Evolutionary conservation across 1,140 invertebrate genomes (phyloP), one percentile per base, ranked within the genome.

Genomic region (Helicoverpa armigera): DNA sequence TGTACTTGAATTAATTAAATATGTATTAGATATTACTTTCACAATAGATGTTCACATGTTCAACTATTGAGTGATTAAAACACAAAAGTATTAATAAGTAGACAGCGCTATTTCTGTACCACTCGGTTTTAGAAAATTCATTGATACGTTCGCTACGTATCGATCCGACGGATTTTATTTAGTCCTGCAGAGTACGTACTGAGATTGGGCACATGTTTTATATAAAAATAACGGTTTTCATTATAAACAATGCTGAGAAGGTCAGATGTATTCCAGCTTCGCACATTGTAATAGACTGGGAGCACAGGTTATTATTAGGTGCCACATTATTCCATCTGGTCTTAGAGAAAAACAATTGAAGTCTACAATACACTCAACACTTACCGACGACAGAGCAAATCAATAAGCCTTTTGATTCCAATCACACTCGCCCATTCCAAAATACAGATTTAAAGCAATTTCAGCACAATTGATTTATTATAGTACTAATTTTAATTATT

Each of bases 141-240:
- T 35, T 72, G 69, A 56, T 31, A 72, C 35, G 69, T 3, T 23
- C 35, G 35, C 35, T 35, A 72, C 48, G 50, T 77, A 77, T 77
- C 50, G 74, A 77, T 77, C 74, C 16, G 48, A n/a, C 5, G 60
- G 43, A 53, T 63, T 75, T 50, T 12, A 77, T 77, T 65, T 48
- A 48, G 48, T 65, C 23, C 50, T 77, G 60, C 60, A 77, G 58
- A 16, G 60, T 65, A 65, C n/a, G n/a, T 14, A 70, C 35, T 43
- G 56, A 76, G 13, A 2, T 14, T 18, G 31, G 53, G 48, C 43
- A 74, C 18, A 43, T 77, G 74, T 77, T 77, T 65, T 14, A 51
- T 63, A 61, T 77, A 77, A 77, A 77, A 77, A 74, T 60, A 74
- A 77, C 74, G 60, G 23, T 51, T 53, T 53, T 76, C 58, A 63